A percentile compares a stretch with the other conserved stretches of the same genome.
Conservation (phyloP, 92 coral and sea anemone species). For the Diadumene lineata region DNA sequence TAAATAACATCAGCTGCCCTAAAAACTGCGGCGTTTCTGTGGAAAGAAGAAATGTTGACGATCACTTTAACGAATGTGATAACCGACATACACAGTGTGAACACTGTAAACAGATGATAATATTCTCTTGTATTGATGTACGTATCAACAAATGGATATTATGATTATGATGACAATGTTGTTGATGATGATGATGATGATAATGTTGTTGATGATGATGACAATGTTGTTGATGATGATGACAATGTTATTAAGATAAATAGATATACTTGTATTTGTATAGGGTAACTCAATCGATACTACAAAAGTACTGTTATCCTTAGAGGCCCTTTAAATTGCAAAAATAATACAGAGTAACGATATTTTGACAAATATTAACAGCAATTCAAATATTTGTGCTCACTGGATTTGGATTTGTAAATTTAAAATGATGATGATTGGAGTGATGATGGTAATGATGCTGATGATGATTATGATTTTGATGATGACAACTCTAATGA, state of each 20-base stretch:
- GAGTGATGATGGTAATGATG: not conserved
- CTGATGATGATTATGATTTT: not conserved
- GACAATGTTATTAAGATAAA: not conserved
- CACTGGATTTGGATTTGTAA: too few species aligned
- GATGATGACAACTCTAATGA: not conserved
- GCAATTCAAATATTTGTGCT: too few species aligned
- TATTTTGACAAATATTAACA: too few species aligned
- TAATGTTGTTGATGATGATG: not conserved
- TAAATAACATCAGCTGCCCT: conserved; percentile 75
- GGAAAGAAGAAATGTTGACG: conserved; percentile 66
- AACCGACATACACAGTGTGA: conserved; percentile 71
- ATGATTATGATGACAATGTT: too few species aligned
- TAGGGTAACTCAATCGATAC: too few species aligned
- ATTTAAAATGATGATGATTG: not conserved
- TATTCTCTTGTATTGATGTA: conserved; percentile 77
- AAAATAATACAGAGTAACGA: too few species aligned
- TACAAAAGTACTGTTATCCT: too few species aligned
- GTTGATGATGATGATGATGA: not conserved
- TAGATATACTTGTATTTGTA: too few species aligned
- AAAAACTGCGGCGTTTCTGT: conserved; percentile 79
- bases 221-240: not conserved
- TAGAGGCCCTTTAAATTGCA: too few species aligned
- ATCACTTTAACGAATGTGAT: conserved; percentile 73
- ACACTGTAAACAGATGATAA: conserved; percentile 73
- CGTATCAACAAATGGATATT: too few species aligned